These are phyloP conservation scores for Volucella inanis DNA, from an alignment of 2,888 invertebrate species.

Conservation along the genomic window DNA sequence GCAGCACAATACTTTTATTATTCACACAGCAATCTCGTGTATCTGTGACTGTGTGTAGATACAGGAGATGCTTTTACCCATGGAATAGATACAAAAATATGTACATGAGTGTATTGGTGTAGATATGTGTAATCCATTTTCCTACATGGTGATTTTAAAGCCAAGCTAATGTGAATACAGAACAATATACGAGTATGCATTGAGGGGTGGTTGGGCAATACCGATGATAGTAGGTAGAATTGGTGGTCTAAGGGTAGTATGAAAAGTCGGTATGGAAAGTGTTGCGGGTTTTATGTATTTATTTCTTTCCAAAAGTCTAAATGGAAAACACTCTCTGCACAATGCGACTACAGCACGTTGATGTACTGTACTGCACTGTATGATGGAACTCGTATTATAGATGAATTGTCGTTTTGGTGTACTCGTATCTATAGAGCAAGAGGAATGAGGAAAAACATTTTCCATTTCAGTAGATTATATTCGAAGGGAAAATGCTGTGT, in stretches of 20 bases:
- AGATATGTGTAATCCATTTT: slow-evolving; percentile 42
- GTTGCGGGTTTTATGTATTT: slow-evolving; percentile 44
- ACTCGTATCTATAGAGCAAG: slow-evolving; percentile 40
- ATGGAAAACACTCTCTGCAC: slow-evolving; percentile 54
- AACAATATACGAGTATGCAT: slow-evolving; percentile 32
- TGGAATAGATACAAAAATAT: background rate
- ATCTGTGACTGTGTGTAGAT: slow-evolving; percentile 23
- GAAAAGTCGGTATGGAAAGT: background rate
- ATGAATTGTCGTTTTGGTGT: slow-evolving; percentile 63
- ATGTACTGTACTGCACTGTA: slow-evolving; percentile 24
- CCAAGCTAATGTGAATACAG: slow-evolving; percentile 57
- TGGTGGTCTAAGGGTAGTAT: too few species aligned
- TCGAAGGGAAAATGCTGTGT: slow-evolving; percentile 6
- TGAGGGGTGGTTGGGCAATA: background rate
- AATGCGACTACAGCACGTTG: slow-evolving; percentile 57
- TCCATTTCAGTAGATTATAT: slow-evolving; percentile 42
- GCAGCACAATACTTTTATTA: slow-evolving; percentile 51
- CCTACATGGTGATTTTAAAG: slow-evolving; percentile 54
- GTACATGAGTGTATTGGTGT: background rate
- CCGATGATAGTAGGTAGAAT: too few species aligned
- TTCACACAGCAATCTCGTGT: slow-evolving; percentile 46
- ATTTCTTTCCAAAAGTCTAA: slow-evolving; percentile 59
- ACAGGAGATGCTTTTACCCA: slow-evolving; percentile 45
- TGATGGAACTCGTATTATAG: slow-evolving; percentile 34
- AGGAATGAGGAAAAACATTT: slow-evolving; percentile 21